A percentile compares a stretch with the other conserved stretches of the same genome.
These are phyloP conservation scores for Hippocampus zosterae DNA, from an alignment of 2,113 vertebrate genomes.

Conservation along the genomic window DNA sequence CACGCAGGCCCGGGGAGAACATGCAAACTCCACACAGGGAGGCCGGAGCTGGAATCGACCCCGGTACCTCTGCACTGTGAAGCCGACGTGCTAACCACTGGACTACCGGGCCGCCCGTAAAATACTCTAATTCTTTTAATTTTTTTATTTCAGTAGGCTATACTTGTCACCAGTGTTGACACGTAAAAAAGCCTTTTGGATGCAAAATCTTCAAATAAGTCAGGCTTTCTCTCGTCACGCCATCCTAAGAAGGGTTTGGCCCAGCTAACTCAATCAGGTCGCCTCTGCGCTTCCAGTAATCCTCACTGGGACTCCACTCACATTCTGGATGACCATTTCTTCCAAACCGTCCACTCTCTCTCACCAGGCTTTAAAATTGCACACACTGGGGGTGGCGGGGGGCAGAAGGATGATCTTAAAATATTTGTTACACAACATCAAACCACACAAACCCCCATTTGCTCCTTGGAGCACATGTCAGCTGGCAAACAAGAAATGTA, in stretches of 20 bases:
- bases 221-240: background rate
- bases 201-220: background rate
- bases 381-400: no score
- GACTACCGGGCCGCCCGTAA: no score
- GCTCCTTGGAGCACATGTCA: background rate
- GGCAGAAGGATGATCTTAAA: slow-evolving; percentile 3
- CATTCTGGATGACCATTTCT: slow-evolving; percentile 20
- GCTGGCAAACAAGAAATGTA: background rate
- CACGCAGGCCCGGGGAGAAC: no score
- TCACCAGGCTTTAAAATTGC: background rate
- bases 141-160: no score
- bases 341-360: background rate
- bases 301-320: slow-evolving; percentile 23
- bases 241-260: slow-evolving; percentile 19
- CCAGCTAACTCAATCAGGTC: slow-evolving; percentile 9
- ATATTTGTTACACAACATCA: slow-evolving; percentile 2
- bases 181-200: no score
- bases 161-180: no score
- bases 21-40: no score
- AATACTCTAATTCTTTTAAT: no score
- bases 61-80: no score
- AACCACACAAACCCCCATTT: slow-evolving; percentile 8
- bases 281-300: slow-evolving; percentile 31
- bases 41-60: no score
- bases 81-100: no score